Evolutionary conservation across 2,797 vertebrate species (phyloP), one percentile per base, ranked within the genome.

Genomic region (Acestrorhynchus altus): DNA sequence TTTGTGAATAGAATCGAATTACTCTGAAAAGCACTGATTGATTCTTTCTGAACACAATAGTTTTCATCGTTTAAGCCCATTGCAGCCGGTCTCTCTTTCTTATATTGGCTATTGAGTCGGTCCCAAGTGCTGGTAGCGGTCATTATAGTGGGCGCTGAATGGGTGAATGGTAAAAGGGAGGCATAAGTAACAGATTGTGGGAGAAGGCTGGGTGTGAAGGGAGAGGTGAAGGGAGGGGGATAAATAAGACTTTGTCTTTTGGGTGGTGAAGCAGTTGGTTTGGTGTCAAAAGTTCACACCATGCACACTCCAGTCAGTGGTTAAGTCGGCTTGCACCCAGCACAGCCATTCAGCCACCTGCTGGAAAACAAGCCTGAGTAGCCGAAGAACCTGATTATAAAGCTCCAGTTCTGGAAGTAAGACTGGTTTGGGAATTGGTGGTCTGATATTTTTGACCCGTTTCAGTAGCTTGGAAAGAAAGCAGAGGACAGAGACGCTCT

Each of bases 1-100:
- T 91, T 92, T 92, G 91, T 93, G 91, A 91, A 92, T 91, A 88
- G 88, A 92, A 92, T 90, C 84, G 84, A 92, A 92, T 92, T 90
- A 90, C 90, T 90, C 86, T 91, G 90, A 91, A 90, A 91, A 89
- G 90, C 88, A 86, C 87, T 89, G 91, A 93, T 92, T 92, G 91
- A 92, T 92, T 92, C 89, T 90, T 89, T 90, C 83, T 86, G 86
- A 92, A 91, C 91, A 92, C 91, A 92, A 90, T 88, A 86, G 87
- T 89, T 89, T 90, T 90, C 88, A 89, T 89, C 87, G 84, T 85
- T 89, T 85, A 88, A 87, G 88, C 89, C 87, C 81, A 77, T 86
- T 80, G 85, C 71, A 74, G 77, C 83, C 85, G 82, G 83, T 85
- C 81, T 75, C 84, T 89, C 84, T 81, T 83, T 87, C 86, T 86